Conservation (phyloP, 2,888 invertebrate genomes). For the Philopedon plagiatum region DNA sequence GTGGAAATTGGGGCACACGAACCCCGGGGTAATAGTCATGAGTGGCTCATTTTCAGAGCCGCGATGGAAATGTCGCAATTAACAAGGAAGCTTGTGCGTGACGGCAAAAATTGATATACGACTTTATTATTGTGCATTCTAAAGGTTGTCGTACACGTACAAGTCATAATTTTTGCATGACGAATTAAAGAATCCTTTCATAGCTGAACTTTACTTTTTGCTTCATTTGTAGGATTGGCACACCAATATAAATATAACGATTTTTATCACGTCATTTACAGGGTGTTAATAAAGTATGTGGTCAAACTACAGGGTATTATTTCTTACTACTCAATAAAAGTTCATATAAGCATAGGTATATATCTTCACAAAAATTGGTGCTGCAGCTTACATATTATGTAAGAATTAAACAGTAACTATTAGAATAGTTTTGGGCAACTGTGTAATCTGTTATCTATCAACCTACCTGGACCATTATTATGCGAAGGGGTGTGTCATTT, state of each 20-base stretch:
- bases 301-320: too few relatives aligned
- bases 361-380: too few relatives aligned
- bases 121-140: neutral
- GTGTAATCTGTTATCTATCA: neutral
- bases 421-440: neutral
- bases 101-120: conserved; percentile 3
- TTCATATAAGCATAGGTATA: too few relatives aligned
- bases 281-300: too few relatives aligned
- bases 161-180: neutral
- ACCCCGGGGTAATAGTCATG: conserved; percentile 11
- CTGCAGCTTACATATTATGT: too few relatives aligned
- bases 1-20: neutral
- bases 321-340: too few relatives aligned
- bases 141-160: neutral
- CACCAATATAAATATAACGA: too few relatives aligned
- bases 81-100: conserved; percentile 1
- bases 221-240: too few relatives aligned
- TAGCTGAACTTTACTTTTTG: too few relatives aligned
- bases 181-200: too few relatives aligned
- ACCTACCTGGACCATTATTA: neutral
- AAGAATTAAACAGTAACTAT: too few relatives aligned
- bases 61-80: conserved; percentile 9
- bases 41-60: conserved; percentile 16
- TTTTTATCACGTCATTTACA: too few relatives aligned
- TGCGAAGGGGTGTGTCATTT: neutral